Conservation (phyloP, 1,140 invertebrate genomes). For the Diplogasteroides magnus region DNA sequence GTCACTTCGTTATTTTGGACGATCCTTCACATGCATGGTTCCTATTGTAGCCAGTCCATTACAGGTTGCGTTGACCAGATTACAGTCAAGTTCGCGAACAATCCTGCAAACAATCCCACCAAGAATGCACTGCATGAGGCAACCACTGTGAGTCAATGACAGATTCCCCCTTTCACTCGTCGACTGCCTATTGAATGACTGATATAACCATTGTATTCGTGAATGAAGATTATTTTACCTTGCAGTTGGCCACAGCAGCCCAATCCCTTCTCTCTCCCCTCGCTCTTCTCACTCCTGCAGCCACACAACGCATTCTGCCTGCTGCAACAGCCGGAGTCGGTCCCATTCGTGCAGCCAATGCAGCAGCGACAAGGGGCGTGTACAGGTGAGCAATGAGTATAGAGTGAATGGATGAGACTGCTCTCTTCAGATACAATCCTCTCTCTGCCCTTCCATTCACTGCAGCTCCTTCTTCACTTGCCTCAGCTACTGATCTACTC, state of each 20-base stretch:
- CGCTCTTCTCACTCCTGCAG: constrained; percentile 67
- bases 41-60: too few species aligned
- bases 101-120: constrained; percentile 42
- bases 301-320: constrained; percentile 66
- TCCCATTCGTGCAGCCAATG: too few species aligned
- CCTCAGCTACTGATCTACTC: neutral
- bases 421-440: neutral
- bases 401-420: too few species aligned
- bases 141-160: too few species aligned
- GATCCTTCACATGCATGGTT: too few species aligned
- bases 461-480: constrained; percentile 2
- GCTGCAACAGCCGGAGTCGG: constrained; percentile 19
- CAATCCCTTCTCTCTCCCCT: constrained; percentile 3
- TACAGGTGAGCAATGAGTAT: neutral
- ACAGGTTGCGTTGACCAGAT: constrained; percentile 92
- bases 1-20: too few species aligned
- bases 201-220: constrained; percentile 4
- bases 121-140: constrained; percentile 21
- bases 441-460: neutral
- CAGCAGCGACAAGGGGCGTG: constrained; percentile 10
- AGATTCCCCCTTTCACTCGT: too few species aligned
- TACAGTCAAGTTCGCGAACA: constrained; percentile 98
- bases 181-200: constrained; percentile 3
- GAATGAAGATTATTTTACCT: constrained; percentile 24
- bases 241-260: constrained; percentile 14